Evolutionary conservation across 2,113 vertebrate genomes (phyloP), one percentile per base, ranked within the genome.

Genomic region (Oreochromis niloticus): DNA sequence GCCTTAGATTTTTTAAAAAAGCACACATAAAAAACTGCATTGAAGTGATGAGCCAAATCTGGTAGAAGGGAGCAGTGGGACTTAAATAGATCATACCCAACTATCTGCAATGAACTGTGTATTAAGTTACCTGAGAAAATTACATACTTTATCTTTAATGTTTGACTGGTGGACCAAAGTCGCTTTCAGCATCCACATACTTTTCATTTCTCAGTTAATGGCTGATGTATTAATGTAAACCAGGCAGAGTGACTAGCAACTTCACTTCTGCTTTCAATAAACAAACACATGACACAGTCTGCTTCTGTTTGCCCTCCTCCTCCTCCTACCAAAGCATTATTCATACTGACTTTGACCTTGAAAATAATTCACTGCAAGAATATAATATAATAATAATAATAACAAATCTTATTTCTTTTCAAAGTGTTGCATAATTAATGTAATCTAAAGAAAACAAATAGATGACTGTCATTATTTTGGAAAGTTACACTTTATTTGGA

Each of bases 1-100:
- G 57, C 57, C 30, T 17, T 61, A 3, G 16, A 61, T 61, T 59
- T 16, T 0, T 2, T n/a, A n/a, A n/a, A n/a, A n/a, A n/a, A n/a
- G 8, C 57, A 61, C 57, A 61, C 17, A 61, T 17, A 32, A 61
- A 32, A 61, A 10, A 61, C 14, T 61, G 57, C 14, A 17, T 61
- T 32, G 8, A 61, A 61, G 8, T 32, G 27, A 61, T 61, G 57
- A 61, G 57, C 1, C 0, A 61, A 32, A 61, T 61, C 8, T 59
- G 56, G 56, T 32, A 59, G 14, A 6, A 32, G 27, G 27, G 14
- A 59, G 56, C 56, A 59, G 14, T 59, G 14, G 27, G 4, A 4
- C 57, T 32, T 32, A 61, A 32, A 6, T 4, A 61, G 3, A 32
- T 61, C 57, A 32, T 61, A 34, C 16, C 32, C 16, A 63, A 63